Evolutionary conservation across 2,113 vertebrate species (phyloP).

Genomic region (Ictalurus furcatus): DNA sequence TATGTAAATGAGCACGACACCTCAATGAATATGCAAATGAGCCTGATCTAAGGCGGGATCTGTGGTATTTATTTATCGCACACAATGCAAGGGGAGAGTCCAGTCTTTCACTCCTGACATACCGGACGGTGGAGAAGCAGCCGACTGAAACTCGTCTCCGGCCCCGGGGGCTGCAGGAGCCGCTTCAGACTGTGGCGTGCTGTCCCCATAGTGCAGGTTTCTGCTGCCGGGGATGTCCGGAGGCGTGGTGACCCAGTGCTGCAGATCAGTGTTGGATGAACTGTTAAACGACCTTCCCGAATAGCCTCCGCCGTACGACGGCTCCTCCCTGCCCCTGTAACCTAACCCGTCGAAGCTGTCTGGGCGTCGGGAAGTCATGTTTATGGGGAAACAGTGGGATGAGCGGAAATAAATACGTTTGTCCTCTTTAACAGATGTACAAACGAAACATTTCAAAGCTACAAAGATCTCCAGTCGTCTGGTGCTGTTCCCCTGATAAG

Average conservation of each 20-base stretch:
- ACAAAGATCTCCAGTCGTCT: neutral
- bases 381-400: neutral
- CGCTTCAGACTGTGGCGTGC: constrained; percentile 78
- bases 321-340: constrained; percentile 81
- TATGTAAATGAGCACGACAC: neutral
- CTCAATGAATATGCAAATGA: neutral
- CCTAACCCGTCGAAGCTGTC: constrained; percentile 90
- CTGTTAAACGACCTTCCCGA: constrained; percentile 73
- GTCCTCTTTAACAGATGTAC: neutral
- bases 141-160: constrained; percentile 65
- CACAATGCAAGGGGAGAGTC: no score
- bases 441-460: neutral
- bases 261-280: constrained; percentile 72
- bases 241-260: constrained; percentile 88
- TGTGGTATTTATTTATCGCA: neutral
- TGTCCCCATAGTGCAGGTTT: constrained; percentile 86
- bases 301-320: constrained; percentile 68
- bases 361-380: constrained; percentile 87
- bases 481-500: neutral
- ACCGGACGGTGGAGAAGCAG: constrained; percentile 66
- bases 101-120: constrained; percentile 44
- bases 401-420: neutral
- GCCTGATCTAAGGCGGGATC: neutral
- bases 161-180: constrained; percentile 63
- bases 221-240: constrained; percentile 95